These are phyloP conservation scores for Eidolon helvum DNA, from an alignment of 2,113 vertebrate species.

Conservation along the genomic window DNA sequence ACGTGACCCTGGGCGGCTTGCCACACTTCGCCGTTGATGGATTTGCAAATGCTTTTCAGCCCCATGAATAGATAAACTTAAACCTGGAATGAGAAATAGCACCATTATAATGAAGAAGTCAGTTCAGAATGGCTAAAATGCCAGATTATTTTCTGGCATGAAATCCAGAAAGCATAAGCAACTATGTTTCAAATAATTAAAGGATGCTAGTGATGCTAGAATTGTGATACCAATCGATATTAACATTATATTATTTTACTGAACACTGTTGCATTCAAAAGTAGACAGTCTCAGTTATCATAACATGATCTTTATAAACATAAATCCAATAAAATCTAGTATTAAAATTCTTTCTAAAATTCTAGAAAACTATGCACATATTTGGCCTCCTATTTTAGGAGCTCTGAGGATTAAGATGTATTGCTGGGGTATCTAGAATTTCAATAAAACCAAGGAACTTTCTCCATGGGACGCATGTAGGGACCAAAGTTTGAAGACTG, in stretches of 20 bases:
- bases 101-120: slow-evolving; percentile 53
- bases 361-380: neutral
- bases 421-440: neutral
- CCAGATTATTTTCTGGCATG: neutral
- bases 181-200: neutral
- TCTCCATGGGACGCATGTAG: neutral
- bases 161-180: neutral
- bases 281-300: neutral
- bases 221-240: neutral
- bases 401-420: neutral
- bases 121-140: slow-evolving; percentile 40
- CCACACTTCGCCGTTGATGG: slow-evolving; percentile 87
- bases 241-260: neutral
- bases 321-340: neutral
- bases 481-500: neutral
- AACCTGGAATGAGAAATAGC: slow-evolving; percentile 86
- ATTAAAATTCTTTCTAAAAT: neutral
- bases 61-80: slow-evolving; percentile 95
- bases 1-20: slow-evolving; percentile 83
- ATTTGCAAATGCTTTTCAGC: slow-evolving; percentile 88
- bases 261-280: neutral
- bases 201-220: neutral
- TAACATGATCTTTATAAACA: neutral
- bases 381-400: neutral
- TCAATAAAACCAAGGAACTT: neutral